A percentile compares a stretch with the other conserved stretches of the same genome.
Conservation (phyloP, 2,797 vertebrate species). For the Octomys mimax region DNA sequence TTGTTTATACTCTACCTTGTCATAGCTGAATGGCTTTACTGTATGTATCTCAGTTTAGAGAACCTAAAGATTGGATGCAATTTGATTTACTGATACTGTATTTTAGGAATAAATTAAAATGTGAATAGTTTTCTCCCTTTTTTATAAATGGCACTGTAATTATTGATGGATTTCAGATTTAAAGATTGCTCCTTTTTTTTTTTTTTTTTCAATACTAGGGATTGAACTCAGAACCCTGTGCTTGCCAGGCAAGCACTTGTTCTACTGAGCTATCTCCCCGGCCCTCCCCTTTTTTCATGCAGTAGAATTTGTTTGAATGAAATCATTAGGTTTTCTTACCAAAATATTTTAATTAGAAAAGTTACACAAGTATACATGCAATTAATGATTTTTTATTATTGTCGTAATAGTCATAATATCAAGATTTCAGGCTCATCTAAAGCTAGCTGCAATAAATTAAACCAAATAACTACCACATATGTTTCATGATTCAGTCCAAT, state of each 20-base stretch:
- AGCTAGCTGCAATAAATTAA: conserved; percentile 44
- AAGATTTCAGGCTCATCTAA: background rate
- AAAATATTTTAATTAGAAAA: conserved; percentile 62
- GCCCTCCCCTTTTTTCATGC: background rate
- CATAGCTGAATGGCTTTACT: background rate
- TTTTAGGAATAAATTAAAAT: conserved; percentile 40
- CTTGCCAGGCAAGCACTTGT: no score
- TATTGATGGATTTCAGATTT: conserved; percentile 33
- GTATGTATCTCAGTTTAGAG: background rate
- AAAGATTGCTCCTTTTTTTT: conserved; percentile 51
- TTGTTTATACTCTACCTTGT: background rate
- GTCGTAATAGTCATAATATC: conserved; percentile 28
- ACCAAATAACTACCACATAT: background rate
- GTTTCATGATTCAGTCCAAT: background rate
- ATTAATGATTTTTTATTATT: background rate
- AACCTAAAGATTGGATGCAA: background rate
- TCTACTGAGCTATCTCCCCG: no score
- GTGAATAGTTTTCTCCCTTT: conserved; percentile 6
- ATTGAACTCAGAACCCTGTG: no score
- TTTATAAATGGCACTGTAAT: conserved; percentile 18
- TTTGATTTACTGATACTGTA: conserved; percentile 52
- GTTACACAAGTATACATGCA: background rate
- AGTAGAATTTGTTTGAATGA: conserved; percentile 55
- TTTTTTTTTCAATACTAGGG: background rate
- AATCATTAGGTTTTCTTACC: conserved; percentile 6